phyloP scores from a whole-genome alignment of 2,888 invertebrate species.

The Dryococelus australis region DNA sequence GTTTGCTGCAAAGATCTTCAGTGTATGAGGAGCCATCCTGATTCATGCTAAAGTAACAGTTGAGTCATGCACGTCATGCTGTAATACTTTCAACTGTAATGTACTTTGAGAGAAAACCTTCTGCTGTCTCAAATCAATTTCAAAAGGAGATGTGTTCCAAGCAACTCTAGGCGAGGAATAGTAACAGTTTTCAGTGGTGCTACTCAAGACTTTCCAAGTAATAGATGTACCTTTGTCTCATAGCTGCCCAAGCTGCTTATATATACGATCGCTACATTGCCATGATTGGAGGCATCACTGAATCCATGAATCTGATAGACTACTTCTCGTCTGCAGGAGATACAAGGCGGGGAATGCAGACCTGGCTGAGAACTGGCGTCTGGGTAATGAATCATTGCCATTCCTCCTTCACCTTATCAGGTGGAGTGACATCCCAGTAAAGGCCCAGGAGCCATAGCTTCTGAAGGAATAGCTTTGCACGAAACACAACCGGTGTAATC shows the following conservation, averaged over 20 bases:
- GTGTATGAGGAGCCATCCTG: not conserved
- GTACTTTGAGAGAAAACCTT: not conserved
- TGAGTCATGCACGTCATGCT: not conserved
- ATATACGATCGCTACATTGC: not conserved
- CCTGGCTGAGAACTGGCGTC: not conserved
- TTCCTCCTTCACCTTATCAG: not conserved
- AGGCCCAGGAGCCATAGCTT: not conserved
- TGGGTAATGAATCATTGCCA: not conserved
- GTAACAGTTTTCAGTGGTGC: not conserved
- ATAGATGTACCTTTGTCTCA: not conserved
- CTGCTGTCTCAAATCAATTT: not conserved
- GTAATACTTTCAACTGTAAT: not conserved
- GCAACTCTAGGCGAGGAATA: not conserved
- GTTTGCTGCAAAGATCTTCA: not conserved
- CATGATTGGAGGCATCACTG: not conserved
- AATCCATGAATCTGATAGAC: not conserved
- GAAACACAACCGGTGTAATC: not conserved
- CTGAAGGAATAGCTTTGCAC: not conserved
- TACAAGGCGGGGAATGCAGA: not conserved
- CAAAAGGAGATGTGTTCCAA: not conserved
- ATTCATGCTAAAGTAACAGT: not conserved
- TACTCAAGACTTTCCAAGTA: slow-evolving; percentile 35
- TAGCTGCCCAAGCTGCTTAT: not conserved
- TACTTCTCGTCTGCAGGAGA: not conserved
- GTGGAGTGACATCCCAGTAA: not conserved